Base-by-base conservation (phyloP, 2,797 vertebrate genomes). In the Typhlichthys eigenmanni region DNA sequence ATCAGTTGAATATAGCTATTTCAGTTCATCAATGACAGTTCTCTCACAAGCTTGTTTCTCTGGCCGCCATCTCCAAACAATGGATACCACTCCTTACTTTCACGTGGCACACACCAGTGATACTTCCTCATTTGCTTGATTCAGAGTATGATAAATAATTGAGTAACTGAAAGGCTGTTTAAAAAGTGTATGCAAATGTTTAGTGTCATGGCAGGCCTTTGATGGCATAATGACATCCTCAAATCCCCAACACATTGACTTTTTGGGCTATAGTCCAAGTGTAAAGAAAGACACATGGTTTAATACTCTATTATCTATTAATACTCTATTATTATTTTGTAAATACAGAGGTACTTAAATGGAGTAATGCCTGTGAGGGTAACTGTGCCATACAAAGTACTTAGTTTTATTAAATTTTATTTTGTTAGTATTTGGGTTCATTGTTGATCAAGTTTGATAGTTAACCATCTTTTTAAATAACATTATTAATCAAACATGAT, bases 81-180 rank as follows among this genome's bases (percentile, higher is more conserved):
- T 9, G 50, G 24, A 5, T 16, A 52, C 9, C 19, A 56, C 34
- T 43, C 34, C 32, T 56, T 43, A 2, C 1, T 29, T 29, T 29
- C 4, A 29, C 24, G 24, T 29, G 24, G 17, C 3, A 6, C 4
- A 47, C 8, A 29, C 14, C 32, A 47, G 46, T 60, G 49, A 52
- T 11, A 53, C 11, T 16, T 54, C 45, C 52, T 55, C 14, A 13
- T 13, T 10, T 1, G 9, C 5, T 13, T 57, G 11, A 24, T n/a
- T 45, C 38, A 58, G 29, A 57, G 52, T 50, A 51, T 48, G 50
- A 68, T 45, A 54, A 55, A 43, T 13, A 16, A 56, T 7, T 55
- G 4, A 60, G 74, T 75, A 46, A 17, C 50, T 66, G 72, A 62
- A 64, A n/a, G 56, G 50, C 29, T 7, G 38, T 51, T 73, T 71